Evolutionary conservation across 1,140 invertebrate species (phyloP).

Genomic region (Aphaenogaster ashmeadi): DNA sequence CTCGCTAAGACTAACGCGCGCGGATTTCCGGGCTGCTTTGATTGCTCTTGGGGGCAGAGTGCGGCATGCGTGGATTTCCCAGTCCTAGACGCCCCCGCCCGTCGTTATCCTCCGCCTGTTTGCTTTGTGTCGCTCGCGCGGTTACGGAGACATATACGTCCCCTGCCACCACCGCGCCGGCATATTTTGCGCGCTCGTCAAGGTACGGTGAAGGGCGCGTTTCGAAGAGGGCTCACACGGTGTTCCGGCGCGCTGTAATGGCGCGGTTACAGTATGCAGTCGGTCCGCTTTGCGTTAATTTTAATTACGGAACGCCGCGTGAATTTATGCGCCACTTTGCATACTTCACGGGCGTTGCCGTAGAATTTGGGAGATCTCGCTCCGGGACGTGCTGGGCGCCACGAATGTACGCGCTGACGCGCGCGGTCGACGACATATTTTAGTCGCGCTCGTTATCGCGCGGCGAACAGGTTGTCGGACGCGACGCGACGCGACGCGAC

Average conservation of each 20-base stretch:
- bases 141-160: constrained; percentile 40
- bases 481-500: neutral
- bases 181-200: constrained; percentile 44
- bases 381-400: neutral
- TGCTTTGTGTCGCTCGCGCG: constrained; percentile 36
- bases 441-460: constrained; percentile 54
- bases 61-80: constrained; percentile 32
- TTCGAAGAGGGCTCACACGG: neutral
- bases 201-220: neutral
- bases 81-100: neutral
- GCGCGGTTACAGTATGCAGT: constrained; percentile 21
- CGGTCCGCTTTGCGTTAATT: constrained; percentile 52
- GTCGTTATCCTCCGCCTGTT: constrained; percentile 29
- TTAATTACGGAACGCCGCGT: constrained; percentile 47
- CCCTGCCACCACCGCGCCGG: neutral
- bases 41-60: constrained; percentile 21
- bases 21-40: constrained; percentile 48
- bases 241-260: constrained; percentile 2
- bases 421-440: constrained; percentile 34
- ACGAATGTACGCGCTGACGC: neutral
- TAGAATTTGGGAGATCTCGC: constrained; percentile 49
- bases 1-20: constrained; percentile 40
- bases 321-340: constrained; percentile 61
- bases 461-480: constrained; percentile 47
- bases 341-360: constrained; percentile 51